Evolutionary conservation across 2,797 vertebrate species (phyloP).

Genomic region (Gymnoscopelus microlampas): DNA sequence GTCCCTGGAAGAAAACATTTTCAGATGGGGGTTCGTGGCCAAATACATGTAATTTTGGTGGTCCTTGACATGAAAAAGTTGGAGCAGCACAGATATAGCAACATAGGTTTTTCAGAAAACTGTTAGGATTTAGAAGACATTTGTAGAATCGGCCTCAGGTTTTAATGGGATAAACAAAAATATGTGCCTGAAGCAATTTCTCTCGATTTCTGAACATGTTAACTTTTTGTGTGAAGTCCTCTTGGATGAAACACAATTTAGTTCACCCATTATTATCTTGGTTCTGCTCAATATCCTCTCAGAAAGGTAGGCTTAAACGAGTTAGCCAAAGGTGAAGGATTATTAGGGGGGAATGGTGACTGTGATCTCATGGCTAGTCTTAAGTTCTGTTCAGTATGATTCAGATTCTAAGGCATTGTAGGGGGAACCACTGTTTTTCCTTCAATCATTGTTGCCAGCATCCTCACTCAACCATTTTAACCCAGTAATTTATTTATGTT

Average conservation of each 20-base stretch:
- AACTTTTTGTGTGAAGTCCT: conserved; percentile 15
- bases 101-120: too few species aligned
- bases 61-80: too few species aligned
- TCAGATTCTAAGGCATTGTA: conserved; percentile 18
- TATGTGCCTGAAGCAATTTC: background rate
- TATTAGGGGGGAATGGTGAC: conserved; percentile 44
- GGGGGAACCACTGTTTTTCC: background rate
- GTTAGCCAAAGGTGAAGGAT: conserved; percentile 54
- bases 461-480: too few species aligned
- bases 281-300: conserved; percentile 40
- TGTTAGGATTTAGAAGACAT: too few species aligned
- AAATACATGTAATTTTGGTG: too few species aligned
- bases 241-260: conserved; percentile 11
- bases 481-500: too few species aligned
- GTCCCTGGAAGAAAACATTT: too few species aligned
- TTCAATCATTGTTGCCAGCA: too few species aligned
- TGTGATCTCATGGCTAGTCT: conserved; percentile 46
- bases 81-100: too few species aligned
- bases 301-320: conserved; percentile 44
- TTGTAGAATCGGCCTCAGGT: too few species aligned
- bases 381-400: background rate
- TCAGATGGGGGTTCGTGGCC: too few species aligned
- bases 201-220: background rate
- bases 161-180: too few species aligned
- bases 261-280: conserved; percentile 21